phyloP scores from a whole-genome alignment of 1,140 invertebrate genomes.

The Drosophila bipectinata region DNA sequence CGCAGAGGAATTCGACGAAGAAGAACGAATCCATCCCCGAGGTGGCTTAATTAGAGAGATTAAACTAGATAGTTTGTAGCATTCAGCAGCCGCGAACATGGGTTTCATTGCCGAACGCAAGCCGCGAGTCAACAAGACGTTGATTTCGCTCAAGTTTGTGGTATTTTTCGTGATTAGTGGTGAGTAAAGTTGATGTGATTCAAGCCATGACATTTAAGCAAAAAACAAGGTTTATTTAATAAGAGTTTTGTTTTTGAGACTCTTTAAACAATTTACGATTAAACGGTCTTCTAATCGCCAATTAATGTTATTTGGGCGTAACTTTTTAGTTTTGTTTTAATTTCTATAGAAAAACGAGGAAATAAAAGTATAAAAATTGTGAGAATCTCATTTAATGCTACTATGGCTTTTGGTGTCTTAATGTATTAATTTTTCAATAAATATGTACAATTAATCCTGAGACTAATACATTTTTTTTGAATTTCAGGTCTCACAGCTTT shows the following conservation, averaged over 20 bases:
- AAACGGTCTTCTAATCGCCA: no score
- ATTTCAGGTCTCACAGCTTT: constrained; percentile 89
- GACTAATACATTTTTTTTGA: neutral
- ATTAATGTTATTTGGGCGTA: no score
- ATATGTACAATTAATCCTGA: neutral
- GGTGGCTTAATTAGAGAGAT: constrained; percentile 39
- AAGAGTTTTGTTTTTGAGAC: no score
- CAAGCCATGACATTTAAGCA: neutral
- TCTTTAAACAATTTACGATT: no score
- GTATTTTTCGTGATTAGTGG: constrained; percentile 79
- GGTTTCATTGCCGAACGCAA: constrained; percentile 61
- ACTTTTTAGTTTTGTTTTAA: no score
- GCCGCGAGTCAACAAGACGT: constrained; percentile 70
- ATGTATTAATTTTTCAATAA: neutral
- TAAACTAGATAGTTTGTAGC: constrained; percentile 39
- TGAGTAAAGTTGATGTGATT: constrained; percentile 45
- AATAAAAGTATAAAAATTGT: no score
- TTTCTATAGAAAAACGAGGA: no score
- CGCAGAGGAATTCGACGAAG: constrained; percentile 5
- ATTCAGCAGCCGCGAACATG: constrained; percentile 49
- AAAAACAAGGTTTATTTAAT: no score
- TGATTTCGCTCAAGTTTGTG: constrained; percentile 78
- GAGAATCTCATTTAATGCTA: no score
- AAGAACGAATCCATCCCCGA: constrained; percentile 27
- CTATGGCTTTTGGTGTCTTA: neutral